Conservation (phyloP, 2,113 vertebrate species). For the Sylvietta virens region DNA sequence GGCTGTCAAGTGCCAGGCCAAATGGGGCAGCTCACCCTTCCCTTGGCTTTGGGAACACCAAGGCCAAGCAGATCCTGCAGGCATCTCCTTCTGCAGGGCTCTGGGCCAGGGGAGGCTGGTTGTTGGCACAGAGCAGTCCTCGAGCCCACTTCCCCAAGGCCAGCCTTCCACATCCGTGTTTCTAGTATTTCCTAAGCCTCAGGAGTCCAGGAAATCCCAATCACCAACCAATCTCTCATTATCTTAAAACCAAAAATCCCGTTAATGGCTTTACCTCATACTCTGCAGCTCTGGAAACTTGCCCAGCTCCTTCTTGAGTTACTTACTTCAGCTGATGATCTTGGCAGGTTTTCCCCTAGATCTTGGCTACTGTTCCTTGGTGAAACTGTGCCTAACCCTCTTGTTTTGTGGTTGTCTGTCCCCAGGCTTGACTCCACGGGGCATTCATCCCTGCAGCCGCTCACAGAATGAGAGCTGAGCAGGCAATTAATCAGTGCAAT, state of each 20-base stretch:
- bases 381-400: not conserved
- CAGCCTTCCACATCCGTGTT: not conserved
- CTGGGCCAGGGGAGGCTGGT: not conserved
- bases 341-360: slow-evolving; percentile 18
- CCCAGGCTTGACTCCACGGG: not conserved
- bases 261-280: slow-evolving; percentile 48
- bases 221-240: slow-evolving; percentile 8
- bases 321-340: slow-evolving; percentile 54
- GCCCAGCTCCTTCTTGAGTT: slow-evolving; percentile 41
- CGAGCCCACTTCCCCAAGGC: not conserved
- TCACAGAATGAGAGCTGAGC: not conserved
- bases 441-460: not conserved
- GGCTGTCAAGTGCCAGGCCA: not conserved
- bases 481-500: not conserved
- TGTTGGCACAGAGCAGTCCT: not conserved
- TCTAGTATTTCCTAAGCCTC: not conserved
- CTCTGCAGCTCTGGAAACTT: slow-evolving; percentile 18
- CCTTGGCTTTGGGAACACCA: not conserved
- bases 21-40: not conserved
- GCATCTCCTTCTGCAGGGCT: not conserved
- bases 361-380: slow-evolving; percentile 3
- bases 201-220: slow-evolving; percentile 6
- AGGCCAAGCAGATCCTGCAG: rapidly evolving
- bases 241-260: slow-evolving; percentile 36
- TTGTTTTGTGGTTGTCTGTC: not conserved